phyloP scores from a whole-genome alignment of 2,113 vertebrate genomes.

The Felis chaus region DNA sequence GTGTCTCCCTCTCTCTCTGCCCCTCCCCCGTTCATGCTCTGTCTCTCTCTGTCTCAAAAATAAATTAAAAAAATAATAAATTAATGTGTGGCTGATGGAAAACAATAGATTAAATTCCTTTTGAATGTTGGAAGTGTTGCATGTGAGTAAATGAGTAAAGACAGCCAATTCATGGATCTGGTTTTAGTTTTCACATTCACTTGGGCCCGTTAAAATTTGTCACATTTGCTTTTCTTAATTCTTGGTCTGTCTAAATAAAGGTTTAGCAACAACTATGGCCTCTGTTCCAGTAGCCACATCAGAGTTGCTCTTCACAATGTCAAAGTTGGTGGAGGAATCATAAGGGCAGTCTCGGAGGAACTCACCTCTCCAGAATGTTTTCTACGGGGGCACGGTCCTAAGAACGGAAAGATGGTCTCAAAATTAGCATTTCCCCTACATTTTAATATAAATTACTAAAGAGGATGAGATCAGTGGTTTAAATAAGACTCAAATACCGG shows the following conservation, averaged over 20 bases:
- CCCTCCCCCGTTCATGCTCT: too few species aligned
- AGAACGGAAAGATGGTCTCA: not conserved
- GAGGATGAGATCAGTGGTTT: not conserved
- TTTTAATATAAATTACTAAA: not conserved
- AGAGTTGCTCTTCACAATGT: not conserved
- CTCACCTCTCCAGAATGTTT: not conserved
- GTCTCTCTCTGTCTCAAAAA: too few species aligned
- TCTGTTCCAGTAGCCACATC: not conserved
- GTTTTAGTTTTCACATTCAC: not conserved
- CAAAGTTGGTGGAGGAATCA: not conserved
- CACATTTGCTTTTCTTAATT: not conserved
- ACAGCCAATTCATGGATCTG: not conserved
- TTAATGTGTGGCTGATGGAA: not conserved
- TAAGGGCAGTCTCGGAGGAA: not conserved
- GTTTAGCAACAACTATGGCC: not conserved
- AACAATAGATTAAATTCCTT: not conserved
- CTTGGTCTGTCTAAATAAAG: not conserved
- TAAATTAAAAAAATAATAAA: not conserved
- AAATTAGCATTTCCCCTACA: not conserved
- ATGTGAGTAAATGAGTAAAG: not conserved
- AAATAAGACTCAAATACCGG: not conserved
- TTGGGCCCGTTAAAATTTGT: not conserved
- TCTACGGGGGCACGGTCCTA: not conserved
- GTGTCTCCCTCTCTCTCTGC: too few species aligned
- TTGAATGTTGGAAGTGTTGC: not conserved